These are phyloP conservation scores for Caenorhabditis sp. DNA, from an alignment of 2,888 invertebrate genomes.

Conservation along the genomic window DNA sequence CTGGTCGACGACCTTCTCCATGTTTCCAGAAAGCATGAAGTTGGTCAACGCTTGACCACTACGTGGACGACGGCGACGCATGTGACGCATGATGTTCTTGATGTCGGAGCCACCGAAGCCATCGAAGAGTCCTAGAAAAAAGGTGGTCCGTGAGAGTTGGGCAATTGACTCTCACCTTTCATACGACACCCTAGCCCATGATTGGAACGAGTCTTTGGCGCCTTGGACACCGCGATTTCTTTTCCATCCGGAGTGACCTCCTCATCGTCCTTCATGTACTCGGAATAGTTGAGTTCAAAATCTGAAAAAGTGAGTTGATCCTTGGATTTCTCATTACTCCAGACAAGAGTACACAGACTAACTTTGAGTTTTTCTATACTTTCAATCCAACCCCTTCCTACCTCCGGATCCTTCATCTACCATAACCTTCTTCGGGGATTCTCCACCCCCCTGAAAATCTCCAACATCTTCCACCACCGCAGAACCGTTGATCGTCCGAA, in stretches of 20 bases:
- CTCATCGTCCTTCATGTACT: constrained; percentile 44
- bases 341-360: no score
- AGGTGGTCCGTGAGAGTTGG: not conserved
- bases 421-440: constrained; percentile 5
- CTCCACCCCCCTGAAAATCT: not conserved
- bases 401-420: constrained; percentile 26
- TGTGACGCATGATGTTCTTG: constrained; percentile 45
- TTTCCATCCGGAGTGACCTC: constrained; percentile 5
- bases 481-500: constrained; percentile 39
- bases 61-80: constrained; percentile 27
- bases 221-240: constrained; percentile 38
- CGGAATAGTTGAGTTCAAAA: constrained; percentile 58
- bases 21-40: constrained; percentile 67
- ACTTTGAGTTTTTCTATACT: no score
- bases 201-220: constrained; percentile 40
- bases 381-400: not conserved
- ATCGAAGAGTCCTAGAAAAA: constrained; percentile 57
- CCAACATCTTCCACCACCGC: constrained; percentile 16
- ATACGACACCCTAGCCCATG: constrained; percentile 49
- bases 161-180: constrained; percentile 24
- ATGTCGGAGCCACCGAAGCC: constrained; percentile 50
- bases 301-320: no score
- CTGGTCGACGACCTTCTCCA: constrained; percentile 67
- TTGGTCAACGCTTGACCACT: constrained; percentile 56
- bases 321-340: no score